Conservation (phyloP, 1,140 invertebrate genomes). For the Pollicipes pollicipes region DNA sequence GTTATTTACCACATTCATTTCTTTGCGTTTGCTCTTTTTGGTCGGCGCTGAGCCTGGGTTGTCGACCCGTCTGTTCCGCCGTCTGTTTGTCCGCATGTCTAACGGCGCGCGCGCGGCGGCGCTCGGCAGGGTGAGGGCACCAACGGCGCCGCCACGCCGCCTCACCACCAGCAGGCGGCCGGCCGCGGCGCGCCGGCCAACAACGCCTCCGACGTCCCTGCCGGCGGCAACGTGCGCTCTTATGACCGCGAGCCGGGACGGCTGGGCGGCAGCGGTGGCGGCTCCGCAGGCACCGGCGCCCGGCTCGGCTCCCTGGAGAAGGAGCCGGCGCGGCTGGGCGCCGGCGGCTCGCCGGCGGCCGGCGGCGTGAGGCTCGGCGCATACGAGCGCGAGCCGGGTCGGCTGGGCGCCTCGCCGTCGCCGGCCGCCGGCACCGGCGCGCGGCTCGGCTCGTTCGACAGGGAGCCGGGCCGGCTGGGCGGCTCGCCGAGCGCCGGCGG, state of each 20-base stretch:
- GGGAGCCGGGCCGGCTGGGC: neutral
- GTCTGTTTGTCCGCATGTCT: neutral
- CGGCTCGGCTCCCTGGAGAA: neutral
- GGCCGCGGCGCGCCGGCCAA: no score
- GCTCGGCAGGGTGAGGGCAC: neutral
- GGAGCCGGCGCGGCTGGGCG: neutral
- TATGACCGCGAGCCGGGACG: neutral
- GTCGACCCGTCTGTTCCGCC: neutral
- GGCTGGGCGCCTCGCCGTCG: neutral
- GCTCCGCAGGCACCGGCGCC: neutral
- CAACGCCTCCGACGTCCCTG: neutral
- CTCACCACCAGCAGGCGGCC: no score
- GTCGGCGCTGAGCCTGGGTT: neutral
- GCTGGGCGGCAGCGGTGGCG: neutral
- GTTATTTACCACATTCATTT: no score
- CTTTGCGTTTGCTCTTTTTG: no score
- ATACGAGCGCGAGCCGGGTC: neutral
- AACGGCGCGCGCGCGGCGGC: neutral
- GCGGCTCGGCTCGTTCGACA: neutral
- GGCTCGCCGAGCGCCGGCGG: neutral
- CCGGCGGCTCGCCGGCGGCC: neutral
- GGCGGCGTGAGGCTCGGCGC: neutral
- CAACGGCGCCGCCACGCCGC: neutral
- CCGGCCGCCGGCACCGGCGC: neutral
- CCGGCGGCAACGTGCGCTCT: neutral